These are phyloP conservation scores for Steinernema carpocapsae DNA, from an alignment of 2,888 invertebrate species.

Conservation along the genomic window DNA sequence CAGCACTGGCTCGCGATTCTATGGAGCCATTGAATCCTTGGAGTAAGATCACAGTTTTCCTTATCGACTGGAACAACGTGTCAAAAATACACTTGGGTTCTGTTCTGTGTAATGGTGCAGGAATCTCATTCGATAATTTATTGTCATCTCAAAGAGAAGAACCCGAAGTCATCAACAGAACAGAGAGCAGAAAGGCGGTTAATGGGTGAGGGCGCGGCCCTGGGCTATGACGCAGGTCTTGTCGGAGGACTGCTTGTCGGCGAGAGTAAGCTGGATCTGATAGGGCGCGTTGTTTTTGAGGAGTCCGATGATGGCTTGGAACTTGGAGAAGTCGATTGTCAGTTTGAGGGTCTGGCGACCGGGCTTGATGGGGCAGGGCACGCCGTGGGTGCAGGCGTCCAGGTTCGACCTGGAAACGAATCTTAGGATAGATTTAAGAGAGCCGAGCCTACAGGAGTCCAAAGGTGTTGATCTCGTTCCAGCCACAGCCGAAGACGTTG, in stretches of 20 bases:
- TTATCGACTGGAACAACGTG: no score
- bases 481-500: conserved; percentile 36
- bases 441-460: conserved; percentile 44
- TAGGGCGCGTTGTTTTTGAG: conserved; percentile 23
- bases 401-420: background rate
- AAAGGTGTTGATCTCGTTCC: conserved; percentile 45
- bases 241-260: background rate
- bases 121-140: background rate
- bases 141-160: conserved; percentile 19
- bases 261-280: conserved; percentile 10
- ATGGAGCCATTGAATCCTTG: no score
- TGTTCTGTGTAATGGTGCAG: background rate
- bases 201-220: conserved; percentile 17
- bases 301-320: conserved; percentile 1
- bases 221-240: conserved; percentile 27
- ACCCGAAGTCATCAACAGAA: no score
- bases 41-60: no score
- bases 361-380: background rate
- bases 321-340: conserved; percentile 20
- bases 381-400: background rate
- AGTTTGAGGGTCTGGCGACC: conserved; percentile 9
- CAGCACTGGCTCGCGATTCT: no score
- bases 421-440: background rate
- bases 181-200: background rate
- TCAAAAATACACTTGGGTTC: no score